Evolutionary conservation across 2,797 vertebrate species (phyloP).

Genomic region (Anolis apletophallus): DNA sequence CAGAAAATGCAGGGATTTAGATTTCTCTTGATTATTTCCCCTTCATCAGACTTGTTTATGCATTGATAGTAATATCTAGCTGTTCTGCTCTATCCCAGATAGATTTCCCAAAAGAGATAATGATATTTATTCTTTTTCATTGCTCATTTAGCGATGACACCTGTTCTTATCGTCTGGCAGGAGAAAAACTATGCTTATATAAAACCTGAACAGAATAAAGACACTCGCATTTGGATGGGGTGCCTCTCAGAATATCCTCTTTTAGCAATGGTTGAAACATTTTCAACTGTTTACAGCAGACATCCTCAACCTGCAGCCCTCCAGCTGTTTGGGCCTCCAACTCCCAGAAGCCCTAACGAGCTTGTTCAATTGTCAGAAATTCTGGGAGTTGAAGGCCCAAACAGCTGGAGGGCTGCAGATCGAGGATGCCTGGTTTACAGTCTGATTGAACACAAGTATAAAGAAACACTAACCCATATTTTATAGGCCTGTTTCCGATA

Average conservation of each 20-base stretch:
- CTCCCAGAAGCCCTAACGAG: too few species aligned
- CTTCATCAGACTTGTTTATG: too few species aligned
- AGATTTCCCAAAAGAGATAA: background rate
- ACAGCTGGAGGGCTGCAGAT: too few species aligned
- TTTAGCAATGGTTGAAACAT: slow-evolving; percentile 6
- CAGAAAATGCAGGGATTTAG: background rate
- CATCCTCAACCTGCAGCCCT: too few species aligned
- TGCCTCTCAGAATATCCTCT: slow-evolving; percentile 40
- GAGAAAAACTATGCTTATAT: background rate
- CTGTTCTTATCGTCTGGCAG: slow-evolving; percentile 19
- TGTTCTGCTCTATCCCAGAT: background rate
- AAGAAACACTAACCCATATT: background rate
- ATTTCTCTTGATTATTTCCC: background rate
- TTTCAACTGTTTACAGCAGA: background rate
- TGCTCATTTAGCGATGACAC: background rate
- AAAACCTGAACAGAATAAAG: background rate
- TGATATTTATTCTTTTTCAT: background rate
- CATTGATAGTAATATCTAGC: background rate
- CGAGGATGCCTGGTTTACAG: too few species aligned
- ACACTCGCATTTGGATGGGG: slow-evolving; percentile 27
- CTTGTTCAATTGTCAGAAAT: too few species aligned
- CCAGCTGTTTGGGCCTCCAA: too few species aligned
- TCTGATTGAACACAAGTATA: slow-evolving; percentile 40
- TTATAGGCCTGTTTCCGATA: too few species aligned
- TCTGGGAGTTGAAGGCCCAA: too few species aligned